Conservation (phyloP, 2,888 invertebrate species). For the Laothoe populi region DNA sequence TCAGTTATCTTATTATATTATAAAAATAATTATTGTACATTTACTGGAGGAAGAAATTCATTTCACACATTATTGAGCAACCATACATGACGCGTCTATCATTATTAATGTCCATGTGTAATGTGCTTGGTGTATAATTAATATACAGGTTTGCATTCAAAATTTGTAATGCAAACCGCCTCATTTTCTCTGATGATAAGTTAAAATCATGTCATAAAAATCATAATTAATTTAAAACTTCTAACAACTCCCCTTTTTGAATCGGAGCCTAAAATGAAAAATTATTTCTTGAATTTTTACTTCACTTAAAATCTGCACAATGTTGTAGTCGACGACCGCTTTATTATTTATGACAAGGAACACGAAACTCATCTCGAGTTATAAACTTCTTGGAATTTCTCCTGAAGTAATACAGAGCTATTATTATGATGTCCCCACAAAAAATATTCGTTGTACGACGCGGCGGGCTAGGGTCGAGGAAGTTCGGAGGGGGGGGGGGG, state of each 20-base stretch:
- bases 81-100: not conserved
- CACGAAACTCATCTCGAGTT: slow-evolving; percentile 85
- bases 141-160: not conserved
- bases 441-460: slow-evolving; percentile 75
- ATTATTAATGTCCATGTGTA: not conserved
- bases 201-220: slow-evolving; percentile 28
- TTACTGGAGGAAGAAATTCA: not conserved
- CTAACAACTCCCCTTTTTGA: slow-evolving; percentile 52
- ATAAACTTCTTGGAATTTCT: slow-evolving; percentile 85
- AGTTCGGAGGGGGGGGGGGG: slow-evolving; percentile 42
- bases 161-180: not conserved
- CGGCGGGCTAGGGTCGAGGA: slow-evolving; percentile 63
- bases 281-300: slow-evolving; percentile 78
- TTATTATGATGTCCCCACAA: slow-evolving; percentile 85
- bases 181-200: not conserved
- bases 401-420: slow-evolving; percentile 85
- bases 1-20: slow-evolving; percentile 10
- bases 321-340: slow-evolving; percentile 83
- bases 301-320: slow-evolving; percentile 82
- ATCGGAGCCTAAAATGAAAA: slow-evolving; percentile 70
- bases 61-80: slow-evolving; percentile 8
- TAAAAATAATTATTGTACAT: not conserved
- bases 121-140: not conserved
- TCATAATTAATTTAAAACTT: slow-evolving; percentile 30
- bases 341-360: slow-evolving; percentile 85